Percentiles rank a stretch among this genome's conserved stretches.
Conservation (phyloP, 2,797 vertebrate genomes). For the Phyllotis vaccarum region DNA sequence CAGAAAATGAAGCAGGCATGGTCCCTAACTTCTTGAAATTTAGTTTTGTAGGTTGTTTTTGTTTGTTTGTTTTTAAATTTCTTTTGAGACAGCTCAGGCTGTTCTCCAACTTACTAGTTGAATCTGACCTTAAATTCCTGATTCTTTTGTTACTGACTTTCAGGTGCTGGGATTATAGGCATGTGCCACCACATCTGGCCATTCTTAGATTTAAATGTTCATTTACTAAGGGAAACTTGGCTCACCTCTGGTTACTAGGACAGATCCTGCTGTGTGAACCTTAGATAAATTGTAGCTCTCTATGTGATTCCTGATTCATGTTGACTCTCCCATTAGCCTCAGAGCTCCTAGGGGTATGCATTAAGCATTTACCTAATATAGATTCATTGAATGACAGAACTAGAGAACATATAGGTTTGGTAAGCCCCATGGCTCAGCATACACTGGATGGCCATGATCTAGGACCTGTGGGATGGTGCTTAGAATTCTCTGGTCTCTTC, state of each 20-base stretch:
- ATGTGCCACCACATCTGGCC: background rate
- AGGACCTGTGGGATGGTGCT: background rate
- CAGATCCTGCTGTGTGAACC: background rate
- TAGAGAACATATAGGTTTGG: background rate
- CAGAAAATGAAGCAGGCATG: background rate
- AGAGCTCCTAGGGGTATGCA: background rate
- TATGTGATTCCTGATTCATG: background rate
- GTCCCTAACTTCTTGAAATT: background rate
- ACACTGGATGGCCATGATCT: background rate
- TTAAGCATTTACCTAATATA: background rate
- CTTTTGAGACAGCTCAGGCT: background rate
- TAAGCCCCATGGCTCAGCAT: background rate
- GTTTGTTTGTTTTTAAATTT: background rate
- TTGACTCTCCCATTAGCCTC: background rate
- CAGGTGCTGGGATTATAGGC: background rate
- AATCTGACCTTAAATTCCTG: background rate
- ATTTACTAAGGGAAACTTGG: background rate
- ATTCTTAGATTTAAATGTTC: background rate
- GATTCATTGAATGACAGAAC: background rate
- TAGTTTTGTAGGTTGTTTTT: background rate
- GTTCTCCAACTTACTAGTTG: background rate
- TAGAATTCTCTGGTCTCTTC: constrained; percentile 62
- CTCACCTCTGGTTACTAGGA: background rate
- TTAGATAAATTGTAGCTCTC: background rate
- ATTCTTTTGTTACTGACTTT: background rate